Evolutionary conservation across 1,140 invertebrate species (phyloP).

Genomic region (Dreissena rostriformis): DNA sequence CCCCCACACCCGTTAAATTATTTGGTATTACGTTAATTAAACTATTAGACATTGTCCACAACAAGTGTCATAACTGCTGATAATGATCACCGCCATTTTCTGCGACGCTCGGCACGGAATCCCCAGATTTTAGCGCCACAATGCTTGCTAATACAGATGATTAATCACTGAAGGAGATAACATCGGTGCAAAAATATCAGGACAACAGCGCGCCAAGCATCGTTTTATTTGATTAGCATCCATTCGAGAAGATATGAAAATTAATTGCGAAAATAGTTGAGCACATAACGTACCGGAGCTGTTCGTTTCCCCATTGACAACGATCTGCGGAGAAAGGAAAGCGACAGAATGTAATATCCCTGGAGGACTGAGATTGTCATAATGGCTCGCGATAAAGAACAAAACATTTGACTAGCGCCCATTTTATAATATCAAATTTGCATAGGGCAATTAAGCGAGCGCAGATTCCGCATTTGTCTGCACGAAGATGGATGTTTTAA

Average conservation of each 20-base stretch:
- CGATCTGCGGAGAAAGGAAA: slow-evolving; percentile 23
- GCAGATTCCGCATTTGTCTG: slow-evolving; percentile 42
- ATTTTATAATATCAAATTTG: slow-evolving; percentile 61
- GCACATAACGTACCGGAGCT: slow-evolving; percentile 38
- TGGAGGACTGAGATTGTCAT: slow-evolving; percentile 44
- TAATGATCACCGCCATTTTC: slow-evolving; percentile 12
- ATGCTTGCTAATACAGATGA: slow-evolving; percentile 22
- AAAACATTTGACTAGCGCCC: slow-evolving; percentile 57
- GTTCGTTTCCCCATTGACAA: slow-evolving; percentile 47
- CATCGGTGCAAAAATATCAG: slow-evolving; percentile 1
- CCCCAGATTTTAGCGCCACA: background rate
- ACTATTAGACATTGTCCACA: slow-evolving; percentile 9
- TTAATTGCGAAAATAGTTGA: slow-evolving; percentile 58
- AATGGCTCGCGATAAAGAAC: slow-evolving; percentile 53
- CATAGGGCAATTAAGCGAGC: slow-evolving; percentile 58
- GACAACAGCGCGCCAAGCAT: slow-evolving; percentile 26
- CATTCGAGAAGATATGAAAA: slow-evolving; percentile 60
- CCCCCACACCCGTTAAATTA: too few species aligned
- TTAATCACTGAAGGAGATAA: slow-evolving; percentile 34
- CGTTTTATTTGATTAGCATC: slow-evolving; percentile 53
- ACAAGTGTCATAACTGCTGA: slow-evolving; percentile 21
- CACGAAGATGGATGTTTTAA: slow-evolving; percentile 47
- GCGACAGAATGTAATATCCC: slow-evolving; percentile 46
- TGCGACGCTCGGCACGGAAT: background rate
- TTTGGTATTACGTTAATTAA: background rate